Base-by-base conservation (phyloP, 2,113 vertebrate genomes). In the Vulpes vulpes region DNA sequence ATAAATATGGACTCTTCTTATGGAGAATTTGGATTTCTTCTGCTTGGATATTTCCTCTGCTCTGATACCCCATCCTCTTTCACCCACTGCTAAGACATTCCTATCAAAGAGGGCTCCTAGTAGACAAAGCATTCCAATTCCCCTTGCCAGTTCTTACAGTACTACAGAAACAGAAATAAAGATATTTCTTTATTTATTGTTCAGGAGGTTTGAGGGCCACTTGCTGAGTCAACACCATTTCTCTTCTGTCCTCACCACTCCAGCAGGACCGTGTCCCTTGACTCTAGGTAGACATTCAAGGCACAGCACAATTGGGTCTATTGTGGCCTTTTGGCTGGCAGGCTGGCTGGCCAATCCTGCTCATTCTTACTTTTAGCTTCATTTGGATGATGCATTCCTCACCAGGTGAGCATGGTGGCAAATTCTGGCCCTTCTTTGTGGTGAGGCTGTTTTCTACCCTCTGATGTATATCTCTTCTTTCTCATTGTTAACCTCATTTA, bases 301-400 rank as follows among this genome's bases (percentile, higher is more conserved):
- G 14, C 5, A 3, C 22, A 20, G 25, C 8, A 5, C 3, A 23
- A 67, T 7, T 17, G 27, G 27, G 35, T 32, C 22, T 35, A 6
- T 5, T n/a, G 23, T 64, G 57, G n/a, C 2, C n/a, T 79, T 64
- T 49, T 35, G 51, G 43, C 27, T 94, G 51, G 6, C 25, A 19
- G 55, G 8, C 25, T 23, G 55, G 27, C 22, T 81, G 2, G 2
- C 12, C 64, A 62, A 51, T 35, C 3, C 53, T 85, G 11, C 51
- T 79, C 4, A 27, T 85, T 80, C 38, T 95, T 73, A 4, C 49
- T 38, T 76, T 86, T 22, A 81, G 73, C 73, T 90, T 86, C 17
- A 10, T 30, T 30, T 93, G 49, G 49, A 20, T 23, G 65, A 74
- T 2, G 53, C 20, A 14, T 9, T 93, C 49, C 62, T 12, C 30